Base-by-base conservation (phyloP, 37 sponge, comb jelly and placozoan species). In the Oopsacas minuta region DNA sequence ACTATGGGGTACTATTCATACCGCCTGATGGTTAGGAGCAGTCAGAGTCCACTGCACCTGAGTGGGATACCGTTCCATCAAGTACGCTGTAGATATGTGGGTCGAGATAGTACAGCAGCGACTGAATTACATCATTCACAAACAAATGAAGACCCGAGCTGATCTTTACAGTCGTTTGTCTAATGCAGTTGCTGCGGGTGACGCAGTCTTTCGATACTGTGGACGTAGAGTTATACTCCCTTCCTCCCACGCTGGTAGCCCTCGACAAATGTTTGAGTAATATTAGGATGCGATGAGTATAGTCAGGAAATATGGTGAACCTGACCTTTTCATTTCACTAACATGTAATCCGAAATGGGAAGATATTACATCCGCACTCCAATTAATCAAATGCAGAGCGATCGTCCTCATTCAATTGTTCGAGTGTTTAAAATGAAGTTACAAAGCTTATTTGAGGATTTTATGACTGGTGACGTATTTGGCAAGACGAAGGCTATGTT, bases 161-260 rank as follows among this genome's bases (percentile, higher is more conserved):
- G 82, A 30, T 35, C 36, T 35, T 81, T 82, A 82, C 83, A 28
- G 42, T 37, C 38, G 42, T 5, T 39, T 82, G 42, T 8, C 42
- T 22, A 38, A 82, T 82, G 83, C 83, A 82, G 83, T 82, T 38
- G 83, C 39, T 39, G 42, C 83, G 22, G 22, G 75, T 82, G 83
- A 82, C 37, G 37, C 23, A 37, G 83, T 36, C 36, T 37, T 28
- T 3, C 20, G 83, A 39, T 36, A 82, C 3, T 10, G 25, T 3
- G 83, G 83, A 39, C 28, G 42, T 22, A 39, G 23, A 28, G 36
- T 81, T 23, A 28, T 82, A 1, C 83, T 82, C 36, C 37, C 83
- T 23, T 82, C 83, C 17, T 39, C 83, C 42, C 36, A 39, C 28
- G 23, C 83, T 39, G 83, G 83, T 22, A 23, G 36, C 23, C 28